phyloP scores from a whole-genome alignment of 2,797 vertebrate genomes.

The Dendrocincla fuliginosa region DNA sequence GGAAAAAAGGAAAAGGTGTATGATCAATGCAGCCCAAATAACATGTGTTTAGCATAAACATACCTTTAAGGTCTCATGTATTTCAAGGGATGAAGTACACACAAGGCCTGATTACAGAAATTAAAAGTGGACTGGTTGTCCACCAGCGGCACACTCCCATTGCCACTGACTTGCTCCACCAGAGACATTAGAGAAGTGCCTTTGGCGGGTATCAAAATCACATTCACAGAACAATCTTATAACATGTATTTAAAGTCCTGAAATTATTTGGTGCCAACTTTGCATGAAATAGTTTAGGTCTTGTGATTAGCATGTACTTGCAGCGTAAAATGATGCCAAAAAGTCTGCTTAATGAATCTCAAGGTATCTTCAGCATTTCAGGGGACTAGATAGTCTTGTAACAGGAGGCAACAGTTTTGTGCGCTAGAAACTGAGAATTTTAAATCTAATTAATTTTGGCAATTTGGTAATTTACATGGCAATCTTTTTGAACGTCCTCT shows the following conservation, averaged over 20 bases:
- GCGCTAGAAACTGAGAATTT: neutral
- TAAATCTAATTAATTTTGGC: neutral
- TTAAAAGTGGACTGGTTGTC: neutral
- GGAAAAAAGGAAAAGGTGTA: neutral
- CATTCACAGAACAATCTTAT: neutral
- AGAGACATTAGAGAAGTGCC: neutral
- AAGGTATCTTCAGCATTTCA: neutral
- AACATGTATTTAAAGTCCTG: neutral
- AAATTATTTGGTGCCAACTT: neutral
- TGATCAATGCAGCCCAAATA: neutral
- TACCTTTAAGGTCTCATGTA: neutral
- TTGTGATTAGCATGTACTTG: neutral
- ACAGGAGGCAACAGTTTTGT: neutral
- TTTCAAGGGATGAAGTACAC: neutral
- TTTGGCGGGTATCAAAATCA: neutral
- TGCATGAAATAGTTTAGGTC: neutral
- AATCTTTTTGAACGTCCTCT: neutral
- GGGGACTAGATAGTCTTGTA: neutral
- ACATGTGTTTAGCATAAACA: neutral
- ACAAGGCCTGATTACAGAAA: neutral
- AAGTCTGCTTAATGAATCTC: neutral
- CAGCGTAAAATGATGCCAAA: neutral
- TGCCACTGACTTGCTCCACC: neutral
- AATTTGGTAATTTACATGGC: neutral
- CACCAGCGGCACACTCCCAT: neutral